Evolutionary conservation across 2,113 vertebrate genomes (phyloP), one percentile per base, ranked within the genome.

Genomic region (Odocoileus hemionus): DNA sequence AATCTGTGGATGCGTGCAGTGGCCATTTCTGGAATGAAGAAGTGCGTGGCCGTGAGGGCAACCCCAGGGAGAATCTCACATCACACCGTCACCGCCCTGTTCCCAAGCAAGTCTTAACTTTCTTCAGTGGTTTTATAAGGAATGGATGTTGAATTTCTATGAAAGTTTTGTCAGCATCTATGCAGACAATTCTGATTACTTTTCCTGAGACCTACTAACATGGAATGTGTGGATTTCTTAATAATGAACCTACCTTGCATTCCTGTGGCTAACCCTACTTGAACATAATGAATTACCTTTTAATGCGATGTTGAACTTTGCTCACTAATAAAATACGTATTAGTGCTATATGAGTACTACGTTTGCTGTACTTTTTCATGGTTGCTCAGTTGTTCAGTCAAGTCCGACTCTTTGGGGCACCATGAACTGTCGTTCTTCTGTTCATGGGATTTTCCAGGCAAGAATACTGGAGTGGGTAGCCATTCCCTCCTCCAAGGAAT

Each of bases 51-150:
- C 99, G 99, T 99, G 50, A 99, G 0, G 74, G 95, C 98, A 39
- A 99, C 70, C 99, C 98, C 97, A 0, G 99, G 99, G 28, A 99
- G 84, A 80, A 99, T 99, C 97, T 99, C 99, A 97, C 99, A 99
- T 99, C 99, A 99, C 99, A 99, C 99, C 87, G 1, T 85, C 19
- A 43, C 33, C 1, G 7, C 11, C 0, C 36, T 43, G 97, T 96
- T 95, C 82, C 25, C 95, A 0, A 92, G 36, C 58, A 80, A 80
- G 21, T 91, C 43, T 61, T 85, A 95, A 95, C 55, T 91, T 94
- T 95, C 43, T 52, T 91, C 14, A 54, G 21, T 45, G 10, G 36
- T 79, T 97, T 91, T 74, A 96, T 84, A 33, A 91, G 2, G 21
- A 88, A 60, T 7, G 1, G 50, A 64, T 90, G 26, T 67, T 86